phyloP scores from a whole-genome alignment of 1,140 invertebrate genomes.

The Pseudomyrmex gracilis region DNA sequence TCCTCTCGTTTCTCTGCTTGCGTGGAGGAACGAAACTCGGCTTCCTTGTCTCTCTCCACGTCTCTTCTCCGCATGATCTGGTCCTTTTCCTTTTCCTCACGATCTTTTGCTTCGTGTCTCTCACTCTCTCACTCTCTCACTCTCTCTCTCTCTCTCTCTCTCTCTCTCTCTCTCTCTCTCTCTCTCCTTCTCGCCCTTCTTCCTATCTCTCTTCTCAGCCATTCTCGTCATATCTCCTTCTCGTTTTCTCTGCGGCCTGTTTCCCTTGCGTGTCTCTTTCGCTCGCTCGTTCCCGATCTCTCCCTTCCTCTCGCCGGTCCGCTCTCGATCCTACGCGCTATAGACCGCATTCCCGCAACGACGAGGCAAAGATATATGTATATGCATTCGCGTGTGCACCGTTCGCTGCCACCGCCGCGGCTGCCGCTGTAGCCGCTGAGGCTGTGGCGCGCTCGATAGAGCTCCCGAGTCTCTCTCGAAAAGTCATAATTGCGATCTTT shows the following conservation, averaged over 20 bases:
- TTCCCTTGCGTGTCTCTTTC: slow-evolving; percentile 21
- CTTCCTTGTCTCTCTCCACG: slow-evolving; percentile 50
- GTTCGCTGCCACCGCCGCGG: slow-evolving; percentile 65
- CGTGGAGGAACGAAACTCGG: slow-evolving; percentile 3
- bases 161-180: slow-evolving; percentile 25
- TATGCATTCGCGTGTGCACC: slow-evolving; percentile 77
- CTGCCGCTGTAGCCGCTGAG: slow-evolving; percentile 47
- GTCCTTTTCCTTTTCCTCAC: slow-evolving; percentile 52
- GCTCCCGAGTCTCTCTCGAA: slow-evolving; percentile 20
- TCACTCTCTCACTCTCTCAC: slow-evolving; percentile 19
- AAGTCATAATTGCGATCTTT: slow-evolving; percentile 53
- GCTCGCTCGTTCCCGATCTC: slow-evolving; percentile 23
- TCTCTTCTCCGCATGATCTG: slow-evolving; percentile 32
- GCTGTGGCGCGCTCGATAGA: slow-evolving; percentile 38
- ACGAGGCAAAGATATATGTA: slow-evolving; percentile 76
- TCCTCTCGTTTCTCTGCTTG: slow-evolving; percentile 20
- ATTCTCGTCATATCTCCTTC: slow-evolving; percentile 31
- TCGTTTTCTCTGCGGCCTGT: slow-evolving; percentile 47
- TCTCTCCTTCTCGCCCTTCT: not conserved
- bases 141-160: not conserved
- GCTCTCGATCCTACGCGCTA: slow-evolving; percentile 77
- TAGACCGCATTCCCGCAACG: slow-evolving; percentile 77
- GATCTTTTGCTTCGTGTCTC: slow-evolving; percentile 39
- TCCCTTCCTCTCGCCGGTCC: slow-evolving; percentile 60
- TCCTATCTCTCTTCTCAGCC: not conserved